Conservation (phyloP, 2,888 invertebrate species). For the Epinotia nisella region DNA sequence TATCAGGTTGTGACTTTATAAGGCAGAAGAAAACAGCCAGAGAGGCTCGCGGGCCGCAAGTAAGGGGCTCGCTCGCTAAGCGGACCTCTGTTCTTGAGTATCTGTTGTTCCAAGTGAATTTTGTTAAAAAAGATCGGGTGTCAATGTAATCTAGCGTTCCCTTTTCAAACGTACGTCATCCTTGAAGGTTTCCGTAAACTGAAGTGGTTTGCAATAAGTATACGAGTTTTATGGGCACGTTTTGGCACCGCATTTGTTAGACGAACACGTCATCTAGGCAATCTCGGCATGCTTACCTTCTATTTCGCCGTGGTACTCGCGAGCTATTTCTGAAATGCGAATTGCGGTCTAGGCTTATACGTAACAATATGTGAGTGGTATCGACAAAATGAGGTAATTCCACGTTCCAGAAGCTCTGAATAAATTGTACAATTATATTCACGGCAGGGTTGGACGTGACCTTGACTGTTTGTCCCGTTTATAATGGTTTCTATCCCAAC, state of each 20-base stretch:
- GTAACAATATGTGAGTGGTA: constrained; percentile 66
- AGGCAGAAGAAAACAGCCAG: too few relatives aligned
- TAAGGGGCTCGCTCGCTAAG: too few relatives aligned
- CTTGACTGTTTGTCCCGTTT: constrained; percentile 40
- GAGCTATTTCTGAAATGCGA: constrained; percentile 69
- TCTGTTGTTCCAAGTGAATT: neutral
- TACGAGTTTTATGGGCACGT: constrained; percentile 58
- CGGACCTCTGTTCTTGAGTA: too few relatives aligned
- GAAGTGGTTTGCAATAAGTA: constrained; percentile 55
- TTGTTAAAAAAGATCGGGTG: neutral
- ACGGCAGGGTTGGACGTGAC: constrained; percentile 24
- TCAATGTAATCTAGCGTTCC: neutral
- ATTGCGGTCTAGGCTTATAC: constrained; percentile 65
- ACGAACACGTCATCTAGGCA: constrained; percentile 54
- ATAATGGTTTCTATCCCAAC: constrained; percentile 32
- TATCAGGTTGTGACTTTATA: too few relatives aligned
- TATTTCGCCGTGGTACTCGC: constrained; percentile 60
- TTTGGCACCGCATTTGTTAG: constrained; percentile 58
- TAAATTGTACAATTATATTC: constrained; percentile 24
- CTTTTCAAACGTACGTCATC: constrained; percentile 8
- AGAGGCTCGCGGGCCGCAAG: too few relatives aligned
- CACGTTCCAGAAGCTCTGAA: constrained; percentile 15
- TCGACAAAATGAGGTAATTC: constrained; percentile 45
- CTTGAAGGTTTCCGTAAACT: constrained; percentile 40
- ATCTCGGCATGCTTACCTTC: constrained; percentile 52